phyloP scores from a whole-genome alignment of 2,113 vertebrate species.

The Pseudois nayaur region DNA sequence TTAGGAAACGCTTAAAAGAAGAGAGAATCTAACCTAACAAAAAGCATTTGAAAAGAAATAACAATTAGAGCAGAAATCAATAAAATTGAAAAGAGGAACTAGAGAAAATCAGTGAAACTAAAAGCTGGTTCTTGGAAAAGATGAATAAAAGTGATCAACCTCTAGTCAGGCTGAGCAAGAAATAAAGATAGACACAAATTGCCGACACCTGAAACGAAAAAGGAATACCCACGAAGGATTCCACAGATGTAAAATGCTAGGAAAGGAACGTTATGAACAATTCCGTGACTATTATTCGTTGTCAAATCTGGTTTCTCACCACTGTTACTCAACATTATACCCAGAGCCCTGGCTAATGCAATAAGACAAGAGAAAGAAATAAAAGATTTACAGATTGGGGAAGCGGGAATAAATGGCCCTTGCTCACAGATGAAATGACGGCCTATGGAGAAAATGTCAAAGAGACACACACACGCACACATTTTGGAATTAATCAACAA shows the following conservation, averaged over 20 bases:
- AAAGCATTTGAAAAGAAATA: not conserved
- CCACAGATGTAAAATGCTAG: fast-evolving
- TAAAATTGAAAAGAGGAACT: not conserved
- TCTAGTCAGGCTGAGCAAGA: not conserved
- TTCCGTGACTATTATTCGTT: fast-evolving
- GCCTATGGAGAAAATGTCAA: not conserved
- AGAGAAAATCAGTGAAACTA: not conserved
- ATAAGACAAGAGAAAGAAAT: not conserved
- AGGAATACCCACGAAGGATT: fast-evolving
- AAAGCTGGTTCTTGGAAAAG: not conserved
- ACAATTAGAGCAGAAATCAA: not conserved
- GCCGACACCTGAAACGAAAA: not conserved
- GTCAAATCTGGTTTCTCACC: not conserved
- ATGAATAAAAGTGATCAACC: not conserved
- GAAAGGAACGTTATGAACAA: fast-evolving
- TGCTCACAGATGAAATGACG: not conserved
- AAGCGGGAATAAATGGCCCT: not conserved
- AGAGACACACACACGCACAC: not conserved
- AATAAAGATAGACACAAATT: not conserved
- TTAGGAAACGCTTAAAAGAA: not conserved
- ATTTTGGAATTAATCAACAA: not conserved
- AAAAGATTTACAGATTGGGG: not conserved
- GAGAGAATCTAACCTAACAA: not conserved
- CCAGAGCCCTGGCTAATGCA: not conserved
- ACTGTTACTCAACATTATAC: fast-evolving